Evolutionary conservation across 2,113 vertebrate species (phyloP), one percentile per base, ranked within the genome.

Genomic region (Labrus mixtus): DNA sequence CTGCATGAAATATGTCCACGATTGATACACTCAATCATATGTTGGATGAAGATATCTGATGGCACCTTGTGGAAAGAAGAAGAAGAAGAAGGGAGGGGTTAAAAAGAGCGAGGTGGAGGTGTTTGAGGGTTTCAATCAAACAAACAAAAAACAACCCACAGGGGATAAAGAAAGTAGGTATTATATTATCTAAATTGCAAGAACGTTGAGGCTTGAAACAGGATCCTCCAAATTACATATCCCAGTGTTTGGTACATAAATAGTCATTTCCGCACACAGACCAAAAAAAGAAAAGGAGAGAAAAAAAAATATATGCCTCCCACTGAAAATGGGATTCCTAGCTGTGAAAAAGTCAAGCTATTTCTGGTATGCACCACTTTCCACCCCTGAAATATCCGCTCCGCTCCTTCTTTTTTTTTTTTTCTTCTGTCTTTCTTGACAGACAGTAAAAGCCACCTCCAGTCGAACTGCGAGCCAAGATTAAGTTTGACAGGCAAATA

Each of bases 401-500:
- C 37, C 9, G 19, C 60, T 84, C 69, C 66, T 8, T 29, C 66
- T 80, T 74, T 77, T 58, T 20, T 25, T 25, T 15, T 25, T 22
- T 17, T 62, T 54, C 37, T 33, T 53, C 50, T 8, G 68, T 70
- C 29, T 56, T 63, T 69, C 73, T 81, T 87, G 81, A 92, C 86
- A 83, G 87, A 90, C 76, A 65, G 68, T 83, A 83, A 82, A 90
- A 85, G 64, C 74, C 79, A 75, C 77, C 88, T 88, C 68, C 23
- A 73, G 82, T 80, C 76, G 23, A 80, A 87, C 81, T 61, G 61
- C 15, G 53, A 76, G 76, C 81, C 84, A 66, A 87, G 89, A 91
- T 90, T 82, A 66, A 88, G 78, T 85, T 55, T 91, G 91, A 92
- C 89, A 89, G 81, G 79, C 81, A 88, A 90, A 92, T 91, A 90